Conservation (phyloP, 2,888 invertebrate genomes). For the Timema podura region DNA sequence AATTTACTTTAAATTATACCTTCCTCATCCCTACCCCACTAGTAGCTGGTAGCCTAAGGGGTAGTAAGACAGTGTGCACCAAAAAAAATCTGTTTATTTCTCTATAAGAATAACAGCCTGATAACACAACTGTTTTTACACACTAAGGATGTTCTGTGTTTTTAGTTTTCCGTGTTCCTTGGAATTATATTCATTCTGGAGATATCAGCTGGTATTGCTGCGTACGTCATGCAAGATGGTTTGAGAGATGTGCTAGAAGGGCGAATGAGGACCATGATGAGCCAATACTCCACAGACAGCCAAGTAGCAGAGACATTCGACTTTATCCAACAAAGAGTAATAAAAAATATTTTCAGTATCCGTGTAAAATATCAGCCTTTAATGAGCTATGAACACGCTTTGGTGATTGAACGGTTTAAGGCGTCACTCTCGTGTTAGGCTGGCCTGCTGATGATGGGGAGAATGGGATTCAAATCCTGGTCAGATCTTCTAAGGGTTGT, state of each 20-base stretch:
- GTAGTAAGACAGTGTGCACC: too few relatives aligned
- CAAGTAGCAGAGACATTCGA: conserved; percentile 52
- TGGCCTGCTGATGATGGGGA: too few relatives aligned
- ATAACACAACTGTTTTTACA: too few relatives aligned
- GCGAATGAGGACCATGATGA: conserved; percentile 50
- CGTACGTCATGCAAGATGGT: conserved; percentile 50
- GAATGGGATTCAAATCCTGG: too few relatives aligned
- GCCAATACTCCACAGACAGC: conserved; percentile 43
- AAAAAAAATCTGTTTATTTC: too few relatives aligned
- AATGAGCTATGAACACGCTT: neutral
- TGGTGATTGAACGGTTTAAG: too few relatives aligned
- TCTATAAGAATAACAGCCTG: too few relatives aligned
- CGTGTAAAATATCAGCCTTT: neutral
- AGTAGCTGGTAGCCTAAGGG: too few relatives aligned
- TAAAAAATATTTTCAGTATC: conserved; percentile 25
- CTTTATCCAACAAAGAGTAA: conserved; percentile 55
- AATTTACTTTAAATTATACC: too few relatives aligned
- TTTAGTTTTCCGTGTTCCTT: conserved; percentile 54
- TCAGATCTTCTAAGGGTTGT: too few relatives aligned
- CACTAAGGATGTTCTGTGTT: neutral
- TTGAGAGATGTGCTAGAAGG: conserved; percentile 43
- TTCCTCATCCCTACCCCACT: too few relatives aligned
- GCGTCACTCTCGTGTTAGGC: too few relatives aligned
- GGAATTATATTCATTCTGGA: conserved; percentile 56
- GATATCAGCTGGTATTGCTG: conserved; percentile 55